Base-by-base conservation (phyloP, 2,797 vertebrate species). In the Oryzias dopingdopingensis region DNA sequence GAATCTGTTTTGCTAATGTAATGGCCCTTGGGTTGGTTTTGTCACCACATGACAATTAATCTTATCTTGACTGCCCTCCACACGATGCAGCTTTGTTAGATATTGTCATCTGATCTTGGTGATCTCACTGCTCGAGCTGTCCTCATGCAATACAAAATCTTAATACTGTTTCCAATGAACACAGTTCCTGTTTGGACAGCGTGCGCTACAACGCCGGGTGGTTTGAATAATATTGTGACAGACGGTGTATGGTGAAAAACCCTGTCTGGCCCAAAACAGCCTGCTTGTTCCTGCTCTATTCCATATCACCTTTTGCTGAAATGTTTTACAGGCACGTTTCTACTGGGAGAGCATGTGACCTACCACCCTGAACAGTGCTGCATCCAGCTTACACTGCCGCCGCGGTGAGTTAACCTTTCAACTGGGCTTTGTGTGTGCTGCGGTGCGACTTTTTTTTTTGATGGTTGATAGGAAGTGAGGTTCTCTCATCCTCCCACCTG, bases 171-270 rank as follows among this genome's bases (percentile, higher is more conserved):
- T 74, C 74, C 79, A 60, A 42, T 71, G 70, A 75, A 65, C 47
- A 64, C 64, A 61, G 44, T 77, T 79, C 74, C 81, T 88, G 81
- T 88, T 84, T 83, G 77, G 81, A 89, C 74, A 64, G 70, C 22
- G 14, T 52, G 65, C 12, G 44, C 59, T 48, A 52, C 59, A 51
- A 50, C 61, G 57, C 72, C 70, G n/a, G 48, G 52, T 54, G 59
- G 49, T 72, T 77, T 68, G 62, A 59, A 74, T 82, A 85, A 88
- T 86, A 86, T 89, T 90, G 81, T 90, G 87, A 90, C 85, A 80
- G 80, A 85, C 72, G 79, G 76, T 72, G 63, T 82, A 76, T 77
- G 52, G 64, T 56, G 66, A 84, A 86, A 72, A 14, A 53, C 29
- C 50, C 50, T 16, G 46, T 50, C 13, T 40, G 59, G 63, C 50